Evolutionary conservation across 2,888 invertebrate genomes (phyloP), one percentile per base, ranked within the genome.

Genomic region (Drosophila koepferae): DNA sequence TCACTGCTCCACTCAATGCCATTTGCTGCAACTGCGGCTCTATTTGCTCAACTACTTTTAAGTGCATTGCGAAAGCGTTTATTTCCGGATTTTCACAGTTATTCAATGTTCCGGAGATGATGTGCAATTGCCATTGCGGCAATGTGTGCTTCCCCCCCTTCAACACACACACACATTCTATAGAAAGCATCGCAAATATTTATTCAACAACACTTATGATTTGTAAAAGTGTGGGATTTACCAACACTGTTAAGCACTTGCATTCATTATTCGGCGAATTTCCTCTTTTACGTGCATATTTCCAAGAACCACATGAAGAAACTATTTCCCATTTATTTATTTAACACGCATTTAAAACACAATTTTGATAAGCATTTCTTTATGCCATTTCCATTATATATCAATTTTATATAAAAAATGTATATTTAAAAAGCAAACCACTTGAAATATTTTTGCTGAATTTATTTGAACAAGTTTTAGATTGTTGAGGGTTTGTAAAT

Each of bases 31-130:
- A 34, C 44, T 62, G 43, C 54, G 31, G 31, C 51, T 48, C 58
- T 80, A 80, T 86, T 86, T 86, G 81, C 66, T 67, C 49, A 86
- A 81, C 80, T 73, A 77, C 85, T 82, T 82, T 85, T 60, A 76
- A 86, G 75, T 86, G 82, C 86, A 81, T 74, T 77, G 74, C 36
- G 59, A 61, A 82, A 84, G 74, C 77, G 68, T 80, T 86, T 85
- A 86, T 84, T 80, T 86, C 80, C 85, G 86, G 80, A 81, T 84
- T 86, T 80, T 65, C 72, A 48, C 80, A 75, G 64, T 51, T 77
- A 69, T 72, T 73, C 51, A 77, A 74, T 62, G 66, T 72, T 79
- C 69, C 66, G 70, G 61, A 44, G 70, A 36, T 41, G 61, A 44
- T 54, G 59, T 62, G 16, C 61, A 43, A 46, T 60, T 72, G 49